Percentiles rank a stretch among this genome's conserved stretches.
Conservation (phyloP, 23 tunicate genomes). For the Botrylloides violaceus region DNA sequence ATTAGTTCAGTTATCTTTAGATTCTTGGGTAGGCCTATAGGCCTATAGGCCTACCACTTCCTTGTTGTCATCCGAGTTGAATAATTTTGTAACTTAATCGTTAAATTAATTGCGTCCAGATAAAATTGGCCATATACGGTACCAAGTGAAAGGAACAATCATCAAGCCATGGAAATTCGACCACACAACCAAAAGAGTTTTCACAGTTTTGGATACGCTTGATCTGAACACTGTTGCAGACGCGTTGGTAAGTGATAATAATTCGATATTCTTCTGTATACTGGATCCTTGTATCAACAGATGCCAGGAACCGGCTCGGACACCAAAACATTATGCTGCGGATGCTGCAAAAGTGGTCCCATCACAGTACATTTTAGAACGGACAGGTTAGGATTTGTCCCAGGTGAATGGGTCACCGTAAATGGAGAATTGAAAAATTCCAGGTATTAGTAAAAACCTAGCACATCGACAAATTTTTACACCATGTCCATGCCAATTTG, state of each 20-base stretch:
- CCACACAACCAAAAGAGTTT: conserved; percentile 26
- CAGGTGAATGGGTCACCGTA: conserved; percentile 12
- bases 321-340: conserved; percentile 20
- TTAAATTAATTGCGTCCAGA: conserved; percentile 6
- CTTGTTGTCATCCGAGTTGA: not conserved
- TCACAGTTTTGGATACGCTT: conserved; percentile 36
- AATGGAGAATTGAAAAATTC: conserved; percentile 11
- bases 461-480: not conserved
- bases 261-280: too few relatives aligned
- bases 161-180: conserved; percentile 45
- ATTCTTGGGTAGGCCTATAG: too few relatives aligned
- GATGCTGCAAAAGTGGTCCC: conserved; percentile 16
- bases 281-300: too few relatives aligned
- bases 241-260: conserved; percentile 37
- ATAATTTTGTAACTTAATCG: not conserved
- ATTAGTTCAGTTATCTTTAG: too few relatives aligned
- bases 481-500: too few relatives aligned
- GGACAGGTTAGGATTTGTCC: conserved; percentile 15
- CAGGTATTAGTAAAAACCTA: not conserved
- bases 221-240: conserved; percentile 34
- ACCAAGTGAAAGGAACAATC: conserved; percentile 35
- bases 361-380: conserved; percentile 5
- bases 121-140: conserved; percentile 29
- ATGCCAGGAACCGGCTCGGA: conserved; percentile 9
- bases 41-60: too few relatives aligned